Conservation (phyloP, 2,888 invertebrate genomes). For the Lasioglossum malachurum region DNA sequence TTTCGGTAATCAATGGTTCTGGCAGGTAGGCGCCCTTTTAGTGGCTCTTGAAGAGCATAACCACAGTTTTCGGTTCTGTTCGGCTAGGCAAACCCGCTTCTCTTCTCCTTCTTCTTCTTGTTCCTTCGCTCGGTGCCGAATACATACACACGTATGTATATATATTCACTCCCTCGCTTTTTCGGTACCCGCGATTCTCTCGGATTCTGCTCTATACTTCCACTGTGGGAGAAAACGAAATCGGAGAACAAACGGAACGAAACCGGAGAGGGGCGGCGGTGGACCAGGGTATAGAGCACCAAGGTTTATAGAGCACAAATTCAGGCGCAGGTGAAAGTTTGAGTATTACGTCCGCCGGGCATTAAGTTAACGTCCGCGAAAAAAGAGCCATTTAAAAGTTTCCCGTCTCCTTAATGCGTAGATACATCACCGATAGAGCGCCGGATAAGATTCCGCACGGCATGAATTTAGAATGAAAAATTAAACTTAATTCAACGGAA, state of each 20-base stretch:
- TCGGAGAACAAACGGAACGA: not conserved
- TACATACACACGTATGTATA: not conserved
- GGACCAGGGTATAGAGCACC: not conserved
- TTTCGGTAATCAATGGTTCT: constrained; percentile 84
- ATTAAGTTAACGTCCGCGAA: constrained; percentile 3
- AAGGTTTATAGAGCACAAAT: not conserved
- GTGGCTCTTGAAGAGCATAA: constrained; percentile 77
- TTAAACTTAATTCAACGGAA: not conserved
- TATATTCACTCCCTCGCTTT: constrained; percentile 54
- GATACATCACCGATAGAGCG: constrained; percentile 22
- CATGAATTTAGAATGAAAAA: constrained; percentile 9
- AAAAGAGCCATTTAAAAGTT: constrained; percentile 22
- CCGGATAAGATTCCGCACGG: not conserved
- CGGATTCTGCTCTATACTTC: constrained; percentile 36
- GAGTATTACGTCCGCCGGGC: constrained; percentile 10
- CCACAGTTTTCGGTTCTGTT: constrained; percentile 73
- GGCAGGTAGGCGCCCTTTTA: constrained; percentile 83
- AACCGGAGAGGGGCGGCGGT: not conserved
- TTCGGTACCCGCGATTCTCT: constrained; percentile 41
- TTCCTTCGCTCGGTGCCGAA: not conserved
- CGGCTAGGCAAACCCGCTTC: constrained; percentile 69
- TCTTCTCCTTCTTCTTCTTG: constrained; percentile 39
- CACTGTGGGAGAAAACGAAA: constrained; percentile 45
- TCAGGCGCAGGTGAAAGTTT: constrained; percentile 36
- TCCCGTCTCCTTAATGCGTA: constrained; percentile 24